These are phyloP conservation scores for Plodia interpunctella DNA, from an alignment of 1,140 invertebrate species.

Conservation along the genomic window DNA sequence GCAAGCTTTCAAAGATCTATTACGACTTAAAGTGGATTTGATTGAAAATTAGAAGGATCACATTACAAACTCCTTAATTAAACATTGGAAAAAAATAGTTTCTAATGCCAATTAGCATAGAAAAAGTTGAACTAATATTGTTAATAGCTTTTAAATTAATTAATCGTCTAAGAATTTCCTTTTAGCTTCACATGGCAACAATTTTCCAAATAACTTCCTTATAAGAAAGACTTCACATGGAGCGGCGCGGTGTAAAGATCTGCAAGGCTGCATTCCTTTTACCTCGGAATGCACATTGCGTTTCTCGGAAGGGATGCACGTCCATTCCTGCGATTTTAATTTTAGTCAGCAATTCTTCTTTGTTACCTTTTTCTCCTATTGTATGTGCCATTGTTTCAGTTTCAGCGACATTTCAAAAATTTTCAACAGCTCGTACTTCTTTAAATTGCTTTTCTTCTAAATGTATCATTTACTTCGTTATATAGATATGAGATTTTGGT, in stretches of 20 bases:
- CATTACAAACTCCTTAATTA: too few species aligned
- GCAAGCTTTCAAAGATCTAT: too few species aligned
- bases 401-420: neutral
- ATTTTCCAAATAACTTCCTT: constrained; percentile 35
- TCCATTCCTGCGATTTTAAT: constrained; percentile 26
- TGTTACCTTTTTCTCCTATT: constrained; percentile 31
- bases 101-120: too few species aligned
- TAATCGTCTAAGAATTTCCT: neutral
- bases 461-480: too few species aligned
- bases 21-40: too few species aligned
- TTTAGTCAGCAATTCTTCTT: constrained; percentile 27
- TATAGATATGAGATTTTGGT: too few species aligned
- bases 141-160: too few species aligned
- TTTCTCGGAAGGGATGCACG: constrained; percentile 39
- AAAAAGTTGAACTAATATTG: too few species aligned
- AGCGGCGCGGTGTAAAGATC: neutral
- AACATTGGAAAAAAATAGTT: too few species aligned
- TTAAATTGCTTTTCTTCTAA: too few species aligned
- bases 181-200: neutral
- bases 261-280: constrained; percentile 7
- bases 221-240: constrained; percentile 17
- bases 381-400: neutral
- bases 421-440: neutral
- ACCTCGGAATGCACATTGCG: constrained; percentile 34
- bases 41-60: too few species aligned